Evolutionary conservation across 2,797 vertebrate genomes (phyloP).

Genomic region (Trachops cirrhosus): DNA sequence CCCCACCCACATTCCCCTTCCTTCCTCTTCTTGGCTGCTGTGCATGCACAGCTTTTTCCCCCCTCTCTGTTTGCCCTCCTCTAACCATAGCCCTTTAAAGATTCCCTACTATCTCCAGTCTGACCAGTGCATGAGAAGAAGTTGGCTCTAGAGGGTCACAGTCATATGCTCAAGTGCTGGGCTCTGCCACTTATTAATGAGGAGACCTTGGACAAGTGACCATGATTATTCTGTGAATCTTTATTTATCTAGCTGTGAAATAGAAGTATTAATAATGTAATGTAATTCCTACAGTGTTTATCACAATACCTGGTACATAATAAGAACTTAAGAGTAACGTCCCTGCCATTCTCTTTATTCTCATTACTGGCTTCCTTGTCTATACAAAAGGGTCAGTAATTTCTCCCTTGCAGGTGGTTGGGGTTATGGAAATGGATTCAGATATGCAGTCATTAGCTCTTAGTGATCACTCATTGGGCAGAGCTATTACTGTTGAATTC

Average conservation of each 20-base stretch:
- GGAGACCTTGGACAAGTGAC: neutral
- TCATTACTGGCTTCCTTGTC: neutral
- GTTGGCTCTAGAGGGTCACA: neutral
- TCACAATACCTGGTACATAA: neutral
- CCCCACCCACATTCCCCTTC: too few species aligned
- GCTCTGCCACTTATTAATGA: neutral
- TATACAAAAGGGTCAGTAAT: neutral
- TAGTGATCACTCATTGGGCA: too few species aligned
- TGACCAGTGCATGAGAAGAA: neutral
- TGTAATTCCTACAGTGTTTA: neutral
- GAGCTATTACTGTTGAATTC: neutral
- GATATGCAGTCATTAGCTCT: neutral
- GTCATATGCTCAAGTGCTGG: neutral
- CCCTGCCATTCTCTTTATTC: neutral
- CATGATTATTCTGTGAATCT: neutral
- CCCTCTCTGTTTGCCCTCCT: neutral
- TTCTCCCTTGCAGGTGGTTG: neutral
- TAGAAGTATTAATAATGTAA: neutral
- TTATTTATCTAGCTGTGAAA: neutral
- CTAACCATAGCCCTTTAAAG: neutral
- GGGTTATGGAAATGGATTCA: neutral
- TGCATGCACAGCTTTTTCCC: too few species aligned
- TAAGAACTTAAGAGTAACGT: neutral
- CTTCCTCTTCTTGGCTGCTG: neutral
- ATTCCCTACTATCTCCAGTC: neutral